Evolutionary conservation across 2,888 invertebrate species (phyloP), one percentile per base, ranked within the genome.

Genomic region (Dolomedes plantarius): DNA sequence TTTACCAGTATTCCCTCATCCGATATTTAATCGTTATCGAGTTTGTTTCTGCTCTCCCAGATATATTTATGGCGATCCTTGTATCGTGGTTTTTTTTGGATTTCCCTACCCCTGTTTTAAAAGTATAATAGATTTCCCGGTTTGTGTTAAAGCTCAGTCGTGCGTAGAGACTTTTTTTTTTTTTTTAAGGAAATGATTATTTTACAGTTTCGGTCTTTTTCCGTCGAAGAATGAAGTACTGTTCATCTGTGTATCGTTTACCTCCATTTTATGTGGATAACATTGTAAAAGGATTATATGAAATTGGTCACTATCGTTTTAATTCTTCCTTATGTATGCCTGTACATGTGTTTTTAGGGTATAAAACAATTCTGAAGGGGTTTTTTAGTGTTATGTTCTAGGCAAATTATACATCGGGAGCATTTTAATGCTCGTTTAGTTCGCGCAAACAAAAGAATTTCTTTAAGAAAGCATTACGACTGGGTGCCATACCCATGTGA

Each of bases 121-220:
- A 13, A 46, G 16, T 41, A 23, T 56, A 56, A 56, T 23, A 56
- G 23, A 56, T 56, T 56, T 56, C 56, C 56, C 56, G 56, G 56
- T 56, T 23, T 56, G 19, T 56, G 23, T 56, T 56, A 56, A 23
- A 1, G 23, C 5, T 56, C 56, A 23, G 56, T 23, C 23, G 19
- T 23, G 56, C 56, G 23, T 56, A 3, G 6, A 56, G 19, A 23
- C 56, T 23, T 7, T 23, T 23, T 56, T 56, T 56, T 23, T 11
- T 11, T 5, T 46, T 46, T 46, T 46, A 46, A 46, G 41, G 41
- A 13, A 46, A 13, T 46, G 6, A 16, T 16, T 46, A 46, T 46
- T 46, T 46, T 16, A 16, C 36, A 7, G 36, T 5, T 11, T 36
- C 11, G 5, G 11, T 46, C 16, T 13, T 46, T 13, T 46, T 13